Evolutionary conservation across 2,797 vertebrate genomes (phyloP).

Genomic region (Zonotrichia albicollis): DNA sequence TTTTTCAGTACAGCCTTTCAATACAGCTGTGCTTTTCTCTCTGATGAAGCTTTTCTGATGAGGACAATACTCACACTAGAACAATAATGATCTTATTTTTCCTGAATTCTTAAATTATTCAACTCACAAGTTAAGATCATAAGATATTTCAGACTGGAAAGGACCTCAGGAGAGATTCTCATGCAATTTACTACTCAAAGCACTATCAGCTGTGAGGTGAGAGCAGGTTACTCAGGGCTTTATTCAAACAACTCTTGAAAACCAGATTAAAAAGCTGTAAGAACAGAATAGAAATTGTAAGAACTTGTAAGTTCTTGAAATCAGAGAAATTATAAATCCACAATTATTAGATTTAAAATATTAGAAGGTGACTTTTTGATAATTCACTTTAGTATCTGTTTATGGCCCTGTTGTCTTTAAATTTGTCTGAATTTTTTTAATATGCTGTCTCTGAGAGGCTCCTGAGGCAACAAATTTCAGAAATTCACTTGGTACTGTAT

Average conservation of each 20-base stretch:
- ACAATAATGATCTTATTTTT: not conserved
- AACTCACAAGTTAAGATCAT: not conserved
- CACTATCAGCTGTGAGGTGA: not conserved
- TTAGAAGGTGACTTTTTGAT: not conserved
- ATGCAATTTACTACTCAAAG: not conserved
- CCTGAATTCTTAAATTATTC: not conserved
- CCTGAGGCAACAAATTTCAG: not conserved
- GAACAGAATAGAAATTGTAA: not conserved
- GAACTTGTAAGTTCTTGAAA: not conserved
- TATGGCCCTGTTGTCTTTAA: not conserved
- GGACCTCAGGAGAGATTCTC: not conserved
- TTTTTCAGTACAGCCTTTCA: not conserved
- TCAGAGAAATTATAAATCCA: not conserved
- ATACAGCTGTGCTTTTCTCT: not conserved
- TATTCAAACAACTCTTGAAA: not conserved
- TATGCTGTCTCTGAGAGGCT: not conserved
- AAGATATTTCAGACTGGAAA: not conserved
- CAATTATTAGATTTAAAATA: not conserved
- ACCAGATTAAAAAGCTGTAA: not conserved
- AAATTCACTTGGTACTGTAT: not conserved
- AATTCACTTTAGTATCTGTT: not conserved
- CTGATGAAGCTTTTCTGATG: not conserved
- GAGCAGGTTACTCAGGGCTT: not conserved
- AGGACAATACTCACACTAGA: constrained; percentile 2
- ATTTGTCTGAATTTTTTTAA: not conserved